Evolutionary conservation across 2,888 invertebrate species (phyloP), one percentile per base, ranked within the genome.

Genomic region (Himalopsyche kuldschensis): DNA sequence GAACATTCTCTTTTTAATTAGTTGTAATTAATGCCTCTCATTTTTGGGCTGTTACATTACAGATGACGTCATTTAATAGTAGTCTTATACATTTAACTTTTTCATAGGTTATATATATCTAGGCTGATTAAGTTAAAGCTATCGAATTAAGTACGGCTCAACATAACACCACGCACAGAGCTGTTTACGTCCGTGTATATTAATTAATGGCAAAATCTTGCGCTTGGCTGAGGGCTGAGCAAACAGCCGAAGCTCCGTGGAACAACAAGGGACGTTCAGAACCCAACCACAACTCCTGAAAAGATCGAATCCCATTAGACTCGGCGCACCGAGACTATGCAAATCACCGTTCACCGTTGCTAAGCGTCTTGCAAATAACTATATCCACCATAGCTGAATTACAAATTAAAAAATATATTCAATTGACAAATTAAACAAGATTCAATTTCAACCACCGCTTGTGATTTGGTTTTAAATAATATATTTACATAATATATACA

Each of bases 241-340:
- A 77, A 77, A 77, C 77, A 77, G 77, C 24, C 77, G 31, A 32
- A 32, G 55, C 55, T 24, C 6, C 55, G 55, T 75, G 75, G 75
- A 32, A 75, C 75, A 75, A 75, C 75, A 75, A 30, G 32, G 31
- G 75, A 30, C 32, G 75, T 24, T 31, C 30, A n/a, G 32, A n/a
- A n/a, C 75, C 10, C 24, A 75, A 27, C 30, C 75, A n/a, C 30
- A 30, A 31, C 75, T 75, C 75, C 75, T 75, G 75, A 75, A 75
- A 75, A 75, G 75, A 75, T 75, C 75, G 75, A 75, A 75, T 75
- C 75, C 32, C 75, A 75, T 75, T 75, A 75, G 75, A 75, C 31
- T 20, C 32, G 75, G 75, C 75, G 55, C 20, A 55, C 55, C 55
- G 55, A 55, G 20, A 55, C 55, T 55, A 55, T 55, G 55, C 55